Base-by-base conservation (phyloP, 2,888 invertebrate species). In the Amiota mariae region DNA sequence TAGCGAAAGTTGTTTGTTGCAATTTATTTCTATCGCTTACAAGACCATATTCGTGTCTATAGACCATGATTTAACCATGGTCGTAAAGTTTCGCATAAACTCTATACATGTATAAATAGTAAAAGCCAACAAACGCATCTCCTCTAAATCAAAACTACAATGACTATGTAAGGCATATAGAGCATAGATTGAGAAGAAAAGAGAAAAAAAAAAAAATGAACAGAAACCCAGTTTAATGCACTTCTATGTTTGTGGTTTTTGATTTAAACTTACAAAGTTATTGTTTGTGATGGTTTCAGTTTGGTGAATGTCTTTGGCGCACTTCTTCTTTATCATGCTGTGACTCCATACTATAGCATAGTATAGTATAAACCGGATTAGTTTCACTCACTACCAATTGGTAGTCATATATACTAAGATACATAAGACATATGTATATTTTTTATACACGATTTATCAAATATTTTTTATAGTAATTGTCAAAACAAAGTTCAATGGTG, bases 401-500 rank as follows among this genome's bases (percentile, higher is more conserved):
- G 57, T 57, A 13, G n/a, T 15, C 18, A 8, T 15, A 56, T 8
- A 56, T 18, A 12, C n/a, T n/a, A 51, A 1, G 8, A 54, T 13
- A 54, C 54, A 54, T 54, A 11, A 59, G 59, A 59, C 20, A 59
- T 24, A 59, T 8, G 6, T 36, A 36, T 36, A 36, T 6, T 36
- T 36, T 36, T 36, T 36, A 36, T 36, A 4, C 36, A 36, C 6
- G 59, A 59, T 11, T 18, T 59, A 18, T 10, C 15, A 59, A 11
- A 59, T 36, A 6, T 6, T 36, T 36, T 54, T n/a, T 54, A 54
- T 54, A 12, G 54, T n/a, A 56, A 70, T 54, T 13, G 78, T 77
- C 80, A 75, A 82, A 81, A 84, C 80, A 84, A 81, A 82, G 82
- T 81, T 84, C 84, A 81, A 82, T 81, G 81, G 74, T 80, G 75